Percentiles rank a stretch among this genome's conserved stretches.
phyloP scores from a whole-genome alignment of 2,888 invertebrate species.

The Euphydryas editha region DNA sequence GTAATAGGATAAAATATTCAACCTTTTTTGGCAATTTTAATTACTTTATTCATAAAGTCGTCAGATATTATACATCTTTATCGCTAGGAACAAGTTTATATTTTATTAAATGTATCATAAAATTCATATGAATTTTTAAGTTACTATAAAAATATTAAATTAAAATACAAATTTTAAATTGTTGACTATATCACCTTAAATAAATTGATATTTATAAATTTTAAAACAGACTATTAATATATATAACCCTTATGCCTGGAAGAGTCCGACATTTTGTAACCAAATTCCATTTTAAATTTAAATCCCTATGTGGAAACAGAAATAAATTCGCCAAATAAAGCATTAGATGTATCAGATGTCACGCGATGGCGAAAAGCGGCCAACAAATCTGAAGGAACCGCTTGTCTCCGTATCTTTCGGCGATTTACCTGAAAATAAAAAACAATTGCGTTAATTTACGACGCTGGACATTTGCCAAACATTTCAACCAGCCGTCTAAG shows the following conservation, averaged over 20 bases:
- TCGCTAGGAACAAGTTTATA: neutral
- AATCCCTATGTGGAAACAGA: constrained; percentile 34
- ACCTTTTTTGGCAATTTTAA: neutral
- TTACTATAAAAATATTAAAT: neutral
- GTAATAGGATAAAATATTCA: neutral
- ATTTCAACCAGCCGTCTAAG: constrained; percentile 79
- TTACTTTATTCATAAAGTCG: neutral
- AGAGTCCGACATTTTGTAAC: constrained; percentile 6
- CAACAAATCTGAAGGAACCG: constrained; percentile 60
- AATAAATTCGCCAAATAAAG: constrained; percentile 42
- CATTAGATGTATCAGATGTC: constrained; percentile 43
- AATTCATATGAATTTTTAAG: neutral
- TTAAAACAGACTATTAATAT: neutral
- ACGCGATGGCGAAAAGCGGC: constrained; percentile 46
- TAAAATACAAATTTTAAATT: neutral
- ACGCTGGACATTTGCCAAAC: constrained; percentile 75
- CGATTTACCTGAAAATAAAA: constrained; percentile 82
- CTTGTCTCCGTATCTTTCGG: constrained; percentile 66
- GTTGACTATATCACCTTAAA: neutral
- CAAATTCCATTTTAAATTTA: constrained; percentile 34
- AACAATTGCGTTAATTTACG: constrained; percentile 79
- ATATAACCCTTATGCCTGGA: neutral
- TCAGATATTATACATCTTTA: neutral
- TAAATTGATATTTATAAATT: neutral
- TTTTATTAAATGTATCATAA: neutral